These are phyloP conservation scores for Habroteleia sp. DNA, from an alignment of 2,888 invertebrate genomes.

Conservation along the genomic window DNA sequence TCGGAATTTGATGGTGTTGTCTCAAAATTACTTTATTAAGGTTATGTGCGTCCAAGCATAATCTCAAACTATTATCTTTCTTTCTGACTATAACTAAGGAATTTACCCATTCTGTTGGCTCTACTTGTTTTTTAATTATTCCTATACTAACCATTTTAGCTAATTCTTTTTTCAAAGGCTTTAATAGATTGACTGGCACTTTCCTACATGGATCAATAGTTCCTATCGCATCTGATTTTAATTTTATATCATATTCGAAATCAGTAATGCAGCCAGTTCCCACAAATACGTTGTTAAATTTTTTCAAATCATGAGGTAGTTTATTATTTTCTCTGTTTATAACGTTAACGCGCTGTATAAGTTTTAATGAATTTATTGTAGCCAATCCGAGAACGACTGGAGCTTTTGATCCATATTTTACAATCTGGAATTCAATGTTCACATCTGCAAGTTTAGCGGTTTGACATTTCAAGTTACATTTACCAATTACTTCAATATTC, in stretches of 20 bases:
- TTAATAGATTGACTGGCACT: conserved; percentile 35
- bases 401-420: conserved; percentile 16
- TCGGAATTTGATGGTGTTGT: conserved; percentile 29
- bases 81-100: conserved; percentile 5
- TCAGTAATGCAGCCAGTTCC: conserved; percentile 45
- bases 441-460: conserved; percentile 6
- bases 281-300: conserved; percentile 47
- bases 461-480: conserved; percentile 24
- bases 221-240: conserved; percentile 41
- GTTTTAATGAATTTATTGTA: conserved; percentile 27
- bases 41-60: conserved; percentile 6
- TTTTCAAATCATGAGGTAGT: conserved; percentile 16
- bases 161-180: conserved; percentile 36
- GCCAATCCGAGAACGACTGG: conserved; percentile 28
- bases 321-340: conserved; percentile 8
- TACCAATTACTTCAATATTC: conserved; percentile 4
- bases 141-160: conserved; percentile 30
- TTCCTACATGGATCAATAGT: conserved; percentile 49
- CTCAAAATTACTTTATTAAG: conserved; percentile 6
- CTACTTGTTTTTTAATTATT: too few relatives aligned
- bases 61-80: conserved; percentile 3
- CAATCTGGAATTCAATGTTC: conserved; percentile 17
- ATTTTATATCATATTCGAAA: conserved; percentile 60
- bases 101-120: conserved; percentile 3
- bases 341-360: conserved; percentile 34